phyloP scores from a whole-genome alignment of 2,888 invertebrate species.

The Spilosoma lubricipeda region DNA sequence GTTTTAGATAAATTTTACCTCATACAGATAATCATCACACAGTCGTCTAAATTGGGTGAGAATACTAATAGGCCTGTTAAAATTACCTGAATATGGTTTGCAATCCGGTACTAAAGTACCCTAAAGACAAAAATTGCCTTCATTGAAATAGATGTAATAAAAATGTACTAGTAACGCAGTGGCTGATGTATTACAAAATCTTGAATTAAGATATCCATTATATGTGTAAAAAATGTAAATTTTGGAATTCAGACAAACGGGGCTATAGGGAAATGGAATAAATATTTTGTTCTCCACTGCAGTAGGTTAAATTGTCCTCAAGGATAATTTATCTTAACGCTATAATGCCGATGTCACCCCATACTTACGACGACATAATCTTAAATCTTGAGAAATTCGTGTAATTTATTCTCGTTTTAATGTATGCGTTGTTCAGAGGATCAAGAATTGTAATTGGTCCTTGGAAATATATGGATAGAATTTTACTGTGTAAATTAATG shows the following conservation, averaged over 20 bases:
- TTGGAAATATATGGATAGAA: background rate
- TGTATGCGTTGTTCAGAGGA: conserved; percentile 25
- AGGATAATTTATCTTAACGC: conserved; percentile 50
- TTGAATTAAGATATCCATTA: conserved; percentile 6
- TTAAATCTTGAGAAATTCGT: conserved; percentile 46
- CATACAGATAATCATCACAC: too few species aligned
- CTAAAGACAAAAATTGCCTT: background rate
- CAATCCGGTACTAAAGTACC: background rate
- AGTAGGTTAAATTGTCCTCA: conserved; percentile 57
- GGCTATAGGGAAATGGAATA: conserved; percentile 31
- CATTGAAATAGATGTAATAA: background rate
- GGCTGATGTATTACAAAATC: background rate
- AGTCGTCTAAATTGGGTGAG: too few species aligned
- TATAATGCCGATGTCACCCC: conserved; percentile 27
- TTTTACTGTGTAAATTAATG: background rate
- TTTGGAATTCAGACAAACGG: conserved; percentile 16
- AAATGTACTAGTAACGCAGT: background rate
- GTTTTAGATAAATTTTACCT: too few species aligned
- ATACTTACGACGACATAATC: conserved; percentile 43
- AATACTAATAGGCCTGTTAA: too few species aligned
- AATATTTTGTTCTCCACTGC: conserved; percentile 40
- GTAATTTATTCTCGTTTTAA: conserved; percentile 36
- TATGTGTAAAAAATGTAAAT: conserved; percentile 6
- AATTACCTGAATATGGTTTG: too few species aligned
- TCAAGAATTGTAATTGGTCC: conserved; percentile 23